A percentile compares a stretch with the other conserved stretches of the same genome.
Conservation (phyloP, 2,888 invertebrate species). For the Sminthurides aquaticus region DNA sequence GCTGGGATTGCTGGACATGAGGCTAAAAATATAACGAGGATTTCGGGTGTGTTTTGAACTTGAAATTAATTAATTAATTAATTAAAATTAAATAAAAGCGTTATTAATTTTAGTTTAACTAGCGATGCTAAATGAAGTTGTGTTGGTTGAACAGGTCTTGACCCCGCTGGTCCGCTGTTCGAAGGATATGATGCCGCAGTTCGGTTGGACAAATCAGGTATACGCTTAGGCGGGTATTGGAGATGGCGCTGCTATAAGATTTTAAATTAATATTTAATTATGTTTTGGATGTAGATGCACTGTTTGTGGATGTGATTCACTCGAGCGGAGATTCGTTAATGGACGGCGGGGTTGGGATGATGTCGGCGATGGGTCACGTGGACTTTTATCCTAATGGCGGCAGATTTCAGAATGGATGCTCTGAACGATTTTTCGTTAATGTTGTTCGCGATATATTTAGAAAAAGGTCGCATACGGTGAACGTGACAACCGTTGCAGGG, state of each 20-base stretch:
- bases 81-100: too few relatives aligned
- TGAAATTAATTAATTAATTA: too few relatives aligned
- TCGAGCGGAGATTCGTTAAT: slow-evolving; percentile 86
- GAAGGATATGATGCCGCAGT: slow-evolving; percentile 80
- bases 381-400: slow-evolving; percentile 86
- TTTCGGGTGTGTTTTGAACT: slow-evolving; percentile 63
- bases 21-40: slow-evolving; percentile 67
- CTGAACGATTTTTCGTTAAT: slow-evolving; percentile 74
- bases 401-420: slow-evolving; percentile 81
- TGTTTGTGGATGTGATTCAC: slow-evolving; percentile 86
- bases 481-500: not conserved
- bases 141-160: slow-evolving; percentile 51
- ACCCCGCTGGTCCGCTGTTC: slow-evolving; percentile 84
- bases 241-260: not conserved
- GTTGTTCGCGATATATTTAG: slow-evolving; percentile 76
- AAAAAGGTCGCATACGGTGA: not conserved
- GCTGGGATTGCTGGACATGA: slow-evolving; percentile 77
- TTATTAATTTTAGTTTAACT: too few relatives aligned
- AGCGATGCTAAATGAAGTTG: not conserved
- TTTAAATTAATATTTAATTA: not conserved
- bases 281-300: slow-evolving; percentile 56
- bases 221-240: too few relatives aligned
- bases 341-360: slow-evolving; percentile 76
- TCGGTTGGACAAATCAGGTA: slow-evolving; percentile 56
- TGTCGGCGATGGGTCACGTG: slow-evolving; percentile 84